These are phyloP conservation scores for Tor tambroides DNA, from an alignment of 2,113 vertebrate species.

Conservation along the genomic window DNA sequence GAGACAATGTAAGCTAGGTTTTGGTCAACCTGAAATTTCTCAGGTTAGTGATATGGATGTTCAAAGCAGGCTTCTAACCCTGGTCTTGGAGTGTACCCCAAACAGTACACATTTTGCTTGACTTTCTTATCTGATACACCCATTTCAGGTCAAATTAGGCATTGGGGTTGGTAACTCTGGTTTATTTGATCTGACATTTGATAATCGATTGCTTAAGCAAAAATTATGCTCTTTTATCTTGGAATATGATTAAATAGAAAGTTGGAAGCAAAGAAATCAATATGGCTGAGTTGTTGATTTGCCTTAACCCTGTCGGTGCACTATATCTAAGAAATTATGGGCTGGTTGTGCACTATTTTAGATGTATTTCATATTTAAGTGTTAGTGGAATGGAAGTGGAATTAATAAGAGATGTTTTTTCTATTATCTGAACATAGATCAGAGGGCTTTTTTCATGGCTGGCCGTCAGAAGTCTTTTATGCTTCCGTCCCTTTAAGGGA, in stretches of 20 bases:
- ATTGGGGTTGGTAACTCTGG: neutral
- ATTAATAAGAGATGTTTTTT: slow-evolving; percentile 11
- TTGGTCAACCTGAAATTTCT: neutral
- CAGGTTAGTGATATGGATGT: neutral
- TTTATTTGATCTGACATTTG: neutral
- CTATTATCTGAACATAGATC: slow-evolving; percentile 19
- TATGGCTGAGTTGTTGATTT: neutral
- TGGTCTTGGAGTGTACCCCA: neutral
- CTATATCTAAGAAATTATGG: neutral
- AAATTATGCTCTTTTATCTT: neutral
- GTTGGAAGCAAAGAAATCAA: neutral
- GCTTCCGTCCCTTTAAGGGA: slow-evolving; percentile 33
- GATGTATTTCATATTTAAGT: neutral
- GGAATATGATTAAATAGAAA: neutral
- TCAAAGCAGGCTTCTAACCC: neutral
- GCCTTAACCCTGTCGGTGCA: neutral
- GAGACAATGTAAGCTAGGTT: neutral
- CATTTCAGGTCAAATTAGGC: neutral
- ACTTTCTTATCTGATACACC: neutral
- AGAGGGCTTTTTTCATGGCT: neutral
- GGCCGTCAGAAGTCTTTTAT: slow-evolving; percentile 29
- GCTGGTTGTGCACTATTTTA: neutral
- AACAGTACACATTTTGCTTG: neutral
- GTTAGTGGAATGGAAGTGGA: neutral
- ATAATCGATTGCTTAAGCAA: neutral